These are phyloP conservation scores for Drosophila mayaguana DNA, from an alignment of 2,888 invertebrate genomes.

Conservation along the genomic window DNA sequence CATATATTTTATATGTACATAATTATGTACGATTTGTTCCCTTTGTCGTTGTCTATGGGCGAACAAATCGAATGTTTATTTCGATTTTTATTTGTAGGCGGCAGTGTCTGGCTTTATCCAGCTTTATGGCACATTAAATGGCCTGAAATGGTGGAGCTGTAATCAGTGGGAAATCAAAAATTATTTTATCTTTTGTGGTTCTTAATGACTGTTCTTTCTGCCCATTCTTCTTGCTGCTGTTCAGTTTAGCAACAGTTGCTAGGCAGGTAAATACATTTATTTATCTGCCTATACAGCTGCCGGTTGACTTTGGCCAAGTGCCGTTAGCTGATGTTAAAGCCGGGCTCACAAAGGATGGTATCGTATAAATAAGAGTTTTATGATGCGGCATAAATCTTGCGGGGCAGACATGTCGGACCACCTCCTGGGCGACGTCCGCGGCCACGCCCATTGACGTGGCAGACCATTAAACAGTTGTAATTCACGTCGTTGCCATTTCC, in stretches of 20 bases:
- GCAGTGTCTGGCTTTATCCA: not conserved
- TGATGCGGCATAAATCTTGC: slow-evolving; percentile 57
- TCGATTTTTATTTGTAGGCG: slow-evolving; percentile 13
- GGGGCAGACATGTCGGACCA: slow-evolving; percentile 10
- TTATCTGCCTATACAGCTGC: not conserved
- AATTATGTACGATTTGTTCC: not conserved
- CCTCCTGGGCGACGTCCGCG: slow-evolving; percentile 14
- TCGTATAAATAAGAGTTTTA: slow-evolving; percentile 54
- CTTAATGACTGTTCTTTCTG: not conserved
- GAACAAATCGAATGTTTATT: slow-evolving; percentile 4
- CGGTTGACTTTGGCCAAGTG: slow-evolving; percentile 12
- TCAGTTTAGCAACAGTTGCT: not conserved
- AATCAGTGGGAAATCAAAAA: slow-evolving; percentile 21
- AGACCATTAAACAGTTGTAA: slow-evolving; percentile 61
- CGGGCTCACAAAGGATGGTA: slow-evolving; percentile 21
- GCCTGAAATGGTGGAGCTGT: slow-evolving; percentile 1
- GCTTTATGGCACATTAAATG: slow-evolving; percentile 15
- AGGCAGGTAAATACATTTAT: slow-evolving; percentile 1
- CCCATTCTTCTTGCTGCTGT: not conserved
- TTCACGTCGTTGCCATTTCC: slow-evolving; percentile 62
- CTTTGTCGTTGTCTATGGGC: not conserved
- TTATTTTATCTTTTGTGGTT: slow-evolving; percentile 12
- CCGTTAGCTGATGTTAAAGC: slow-evolving; percentile 24
- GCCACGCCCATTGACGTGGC: slow-evolving; percentile 42
- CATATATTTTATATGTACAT: not conserved